phyloP scores from a whole-genome alignment of 2,113 vertebrate species.

The Ciconia boyciana region DNA sequence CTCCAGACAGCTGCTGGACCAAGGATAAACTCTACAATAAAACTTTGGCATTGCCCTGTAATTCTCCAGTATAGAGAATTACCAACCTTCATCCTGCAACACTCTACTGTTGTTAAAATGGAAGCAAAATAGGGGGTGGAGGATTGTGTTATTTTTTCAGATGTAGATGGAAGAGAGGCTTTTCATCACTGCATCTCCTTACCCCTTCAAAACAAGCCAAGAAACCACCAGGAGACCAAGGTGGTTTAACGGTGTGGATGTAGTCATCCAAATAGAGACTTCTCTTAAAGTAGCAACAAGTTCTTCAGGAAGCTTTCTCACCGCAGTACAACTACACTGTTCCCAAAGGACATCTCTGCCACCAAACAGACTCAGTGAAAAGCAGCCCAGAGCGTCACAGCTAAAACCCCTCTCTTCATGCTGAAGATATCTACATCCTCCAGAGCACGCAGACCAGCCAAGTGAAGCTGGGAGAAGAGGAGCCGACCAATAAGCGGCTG shows the following conservation, averaged over 20 bases:
- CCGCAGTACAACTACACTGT: background rate
- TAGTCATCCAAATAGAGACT: background rate
- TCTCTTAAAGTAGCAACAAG: background rate
- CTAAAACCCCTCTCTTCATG: background rate
- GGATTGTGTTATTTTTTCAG: background rate
- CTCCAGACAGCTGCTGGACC: background rate
- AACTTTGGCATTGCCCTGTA: background rate
- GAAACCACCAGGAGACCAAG: background rate
- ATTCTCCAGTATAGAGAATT: background rate
- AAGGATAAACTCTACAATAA: background rate
- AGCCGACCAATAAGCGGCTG: background rate
- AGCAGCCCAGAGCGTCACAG: background rate
- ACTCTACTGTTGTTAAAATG: background rate
- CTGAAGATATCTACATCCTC: background rate
- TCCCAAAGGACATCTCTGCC: background rate
- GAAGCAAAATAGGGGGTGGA: background rate
- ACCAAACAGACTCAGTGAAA: background rate
- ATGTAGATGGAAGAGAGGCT: background rate
- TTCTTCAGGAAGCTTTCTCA: background rate
- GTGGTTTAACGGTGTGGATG: background rate
- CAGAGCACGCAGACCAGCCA: background rate
- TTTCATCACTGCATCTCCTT: background rate
- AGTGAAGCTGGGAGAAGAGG: background rate
- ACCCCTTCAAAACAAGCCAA: background rate
- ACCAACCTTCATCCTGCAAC: background rate